Conservation (phyloP, 2,888 invertebrate genomes). For the Agapostemon virescens region DNA sequence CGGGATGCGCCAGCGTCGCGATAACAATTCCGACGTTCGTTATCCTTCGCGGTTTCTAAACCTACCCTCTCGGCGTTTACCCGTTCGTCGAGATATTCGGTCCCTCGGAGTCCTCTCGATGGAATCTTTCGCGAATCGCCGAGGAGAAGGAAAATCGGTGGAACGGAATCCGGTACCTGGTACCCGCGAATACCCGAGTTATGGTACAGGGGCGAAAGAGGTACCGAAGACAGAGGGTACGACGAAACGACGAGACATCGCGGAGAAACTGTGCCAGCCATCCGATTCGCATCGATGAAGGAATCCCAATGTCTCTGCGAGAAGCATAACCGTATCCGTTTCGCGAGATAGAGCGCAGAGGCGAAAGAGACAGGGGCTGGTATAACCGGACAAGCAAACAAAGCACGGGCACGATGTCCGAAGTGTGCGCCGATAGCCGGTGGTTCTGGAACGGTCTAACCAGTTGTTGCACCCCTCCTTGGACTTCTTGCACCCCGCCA, state of each 20-base stretch:
- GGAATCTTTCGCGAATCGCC: no score
- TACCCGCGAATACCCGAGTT: no score
- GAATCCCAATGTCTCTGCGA: not conserved
- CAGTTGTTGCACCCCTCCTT: constrained; percentile 29
- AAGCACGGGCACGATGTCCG: constrained; percentile 17
- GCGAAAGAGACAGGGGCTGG: constrained; percentile 31
- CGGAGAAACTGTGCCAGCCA: no score
- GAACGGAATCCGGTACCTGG: no score
- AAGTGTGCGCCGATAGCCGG: constrained; percentile 36
- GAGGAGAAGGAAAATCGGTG: no score
- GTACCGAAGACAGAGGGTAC: no score
- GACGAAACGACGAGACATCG: no score
- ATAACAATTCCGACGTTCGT: constrained; percentile 21
- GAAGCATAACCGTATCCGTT: no score
- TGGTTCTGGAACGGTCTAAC: constrained; percentile 44
- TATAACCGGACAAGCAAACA: constrained; percentile 38
- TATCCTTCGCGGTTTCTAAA: not conserved
- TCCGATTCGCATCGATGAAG: not conserved
- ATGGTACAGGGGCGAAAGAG: no score
- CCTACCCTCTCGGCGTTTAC: not conserved
- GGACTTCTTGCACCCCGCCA: constrained; percentile 50
- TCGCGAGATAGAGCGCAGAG: constrained; percentile 35
- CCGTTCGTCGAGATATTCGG: not conserved
- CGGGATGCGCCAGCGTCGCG: not conserved
- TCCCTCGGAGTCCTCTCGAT: no score